Conservation (phyloP, 2,888 invertebrate species). For the Mythimna pallens region DNA sequence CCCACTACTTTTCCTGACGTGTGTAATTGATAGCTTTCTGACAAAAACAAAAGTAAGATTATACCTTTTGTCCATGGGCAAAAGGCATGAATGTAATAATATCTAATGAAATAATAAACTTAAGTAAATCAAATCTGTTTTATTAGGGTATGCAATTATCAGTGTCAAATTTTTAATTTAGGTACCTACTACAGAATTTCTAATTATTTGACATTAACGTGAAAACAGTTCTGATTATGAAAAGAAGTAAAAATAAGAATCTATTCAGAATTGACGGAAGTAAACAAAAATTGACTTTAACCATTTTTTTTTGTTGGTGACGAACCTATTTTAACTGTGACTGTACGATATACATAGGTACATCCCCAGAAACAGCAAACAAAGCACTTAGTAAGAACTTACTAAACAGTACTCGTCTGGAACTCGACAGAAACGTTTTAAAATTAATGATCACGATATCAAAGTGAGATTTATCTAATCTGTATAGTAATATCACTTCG, state of each 20-base stretch:
- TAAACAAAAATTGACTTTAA: background rate
- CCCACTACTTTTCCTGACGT: too few species aligned
- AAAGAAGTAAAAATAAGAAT: background rate
- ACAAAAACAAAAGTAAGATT: too few species aligned
- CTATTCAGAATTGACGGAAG: background rate
- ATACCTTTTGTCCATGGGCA: too few species aligned
- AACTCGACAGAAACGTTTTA: constrained; percentile 13
- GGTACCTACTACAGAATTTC: background rate
- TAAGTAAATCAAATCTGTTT: background rate
- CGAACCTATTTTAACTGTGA: background rate
- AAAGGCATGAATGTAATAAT: too few species aligned
- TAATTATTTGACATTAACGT: too few species aligned
- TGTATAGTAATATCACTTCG: constrained; percentile 33
- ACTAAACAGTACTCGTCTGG: background rate
- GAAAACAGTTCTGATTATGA: background rate
- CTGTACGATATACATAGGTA: background rate
- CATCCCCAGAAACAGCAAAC: background rate
- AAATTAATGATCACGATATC: constrained; percentile 18
- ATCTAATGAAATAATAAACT: too few species aligned
- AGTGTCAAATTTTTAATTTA: background rate
- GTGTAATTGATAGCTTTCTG: too few species aligned
- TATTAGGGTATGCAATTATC: background rate
- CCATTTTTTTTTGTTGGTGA: background rate
- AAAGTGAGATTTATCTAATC: constrained; percentile 48
- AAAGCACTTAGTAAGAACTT: background rate